phyloP scores from a whole-genome alignment of 2,797 vertebrate genomes.

The Poeciliopsis gracilis region DNA sequence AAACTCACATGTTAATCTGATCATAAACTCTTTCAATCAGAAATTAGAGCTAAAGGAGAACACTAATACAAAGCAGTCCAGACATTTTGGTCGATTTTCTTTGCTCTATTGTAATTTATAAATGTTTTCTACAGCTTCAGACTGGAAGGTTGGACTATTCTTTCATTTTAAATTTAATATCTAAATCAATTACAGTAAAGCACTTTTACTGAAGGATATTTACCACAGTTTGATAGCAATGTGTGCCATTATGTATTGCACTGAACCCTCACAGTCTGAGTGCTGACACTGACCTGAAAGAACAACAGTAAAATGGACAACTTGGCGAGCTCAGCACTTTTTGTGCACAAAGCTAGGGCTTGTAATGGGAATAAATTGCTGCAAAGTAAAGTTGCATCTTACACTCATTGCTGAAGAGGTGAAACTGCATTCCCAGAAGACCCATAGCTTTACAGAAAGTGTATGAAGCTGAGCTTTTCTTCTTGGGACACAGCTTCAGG shows the following conservation, averaged over 20 bases:
- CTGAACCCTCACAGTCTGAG: slow-evolving; percentile 16
- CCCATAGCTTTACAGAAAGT: slow-evolving; percentile 97
- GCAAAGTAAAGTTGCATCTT: slow-evolving; percentile 68
- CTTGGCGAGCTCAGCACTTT: slow-evolving; percentile 44
- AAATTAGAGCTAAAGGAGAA: neutral
- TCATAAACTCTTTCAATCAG: slow-evolving; percentile 6
- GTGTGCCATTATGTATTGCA: slow-evolving; percentile 4
- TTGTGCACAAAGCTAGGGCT: slow-evolving; percentile 4
- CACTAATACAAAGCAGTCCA: neutral
- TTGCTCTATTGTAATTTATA: neutral
- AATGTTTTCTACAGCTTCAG: neutral
- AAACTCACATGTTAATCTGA: neutral
- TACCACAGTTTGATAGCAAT: slow-evolving; percentile 5
- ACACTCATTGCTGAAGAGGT: slow-evolving; percentile 99
- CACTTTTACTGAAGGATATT: slow-evolving; percentile 1
- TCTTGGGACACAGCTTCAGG: slow-evolving; percentile 97
- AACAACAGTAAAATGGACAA: slow-evolving; percentile 23
- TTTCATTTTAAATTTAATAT: slow-evolving; percentile 2
- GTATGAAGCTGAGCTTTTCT: slow-evolving; percentile 96
- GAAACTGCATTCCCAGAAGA: slow-evolving; percentile 96
- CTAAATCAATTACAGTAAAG: neutral
- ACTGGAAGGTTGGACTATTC: neutral
- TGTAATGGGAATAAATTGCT: slow-evolving; percentile 34
- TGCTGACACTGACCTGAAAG: slow-evolving; percentile 30
- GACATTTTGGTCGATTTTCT: neutral